Base-by-base conservation (phyloP, 2,797 vertebrate species). In the Ataeniobius toweri region DNA sequence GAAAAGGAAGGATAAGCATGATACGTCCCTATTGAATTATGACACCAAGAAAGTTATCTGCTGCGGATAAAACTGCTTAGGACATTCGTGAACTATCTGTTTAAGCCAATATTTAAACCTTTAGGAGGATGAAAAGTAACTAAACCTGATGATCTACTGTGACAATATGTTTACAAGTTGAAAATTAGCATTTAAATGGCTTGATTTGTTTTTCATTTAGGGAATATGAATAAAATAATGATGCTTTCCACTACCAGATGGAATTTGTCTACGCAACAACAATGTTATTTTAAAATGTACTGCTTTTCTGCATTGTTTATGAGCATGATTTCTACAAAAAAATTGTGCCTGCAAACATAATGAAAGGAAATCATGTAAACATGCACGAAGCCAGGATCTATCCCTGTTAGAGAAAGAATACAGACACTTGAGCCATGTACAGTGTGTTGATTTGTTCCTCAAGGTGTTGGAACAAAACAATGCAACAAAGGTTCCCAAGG, bases 391-490 rank as follows among this genome's bases (percentile, higher is more conserved):
- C 56, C 70, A 74, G 85, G 83, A 85, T 81, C 53, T 83, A 75
- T 74, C 81, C 80, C 77, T 88, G 85, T 85, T 86, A 83, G 86
- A 88, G 81, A 80, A 80, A 79, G 86, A 83, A 72, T 69, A 39
- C 83, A 77, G 85, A 82, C 83, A 84, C 89, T 85, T 86, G 88
- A 91, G 93, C 85, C 88, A 80, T 88, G 90, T 88, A 86, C 88
- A 90, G 89, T 88, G 88, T 92, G 88, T 88, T 91, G 89, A 92
- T 93, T 93, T 92, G 91, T 91, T 93, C 80, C 86, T 88, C 88
- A 92, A 93, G 84, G 91, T 93, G 92, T 87, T 80, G 84, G 92
- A 92, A 93, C 94, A 94, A 94, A 94, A 95, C 94, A 94, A 92
- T 85, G 86, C 92, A 92, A 93, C 92, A 94, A 94, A 95, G 93